These are phyloP conservation scores for Chionodraco myersi DNA, from an alignment of 2,113 vertebrate species.

Conservation along the genomic window DNA sequence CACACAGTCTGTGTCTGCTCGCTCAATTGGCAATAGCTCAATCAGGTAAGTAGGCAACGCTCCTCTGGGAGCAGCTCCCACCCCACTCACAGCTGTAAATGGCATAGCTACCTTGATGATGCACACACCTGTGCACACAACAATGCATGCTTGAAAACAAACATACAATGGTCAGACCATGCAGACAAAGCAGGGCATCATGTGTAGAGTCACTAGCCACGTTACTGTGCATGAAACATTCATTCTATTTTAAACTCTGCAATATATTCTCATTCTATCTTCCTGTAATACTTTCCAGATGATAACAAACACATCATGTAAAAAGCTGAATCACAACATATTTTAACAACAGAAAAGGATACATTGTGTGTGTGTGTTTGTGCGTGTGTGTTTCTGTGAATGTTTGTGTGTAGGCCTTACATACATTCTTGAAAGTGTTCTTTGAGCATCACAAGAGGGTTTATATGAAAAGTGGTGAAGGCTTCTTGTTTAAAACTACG, in stretches of 20 bases:
- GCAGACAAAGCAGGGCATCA: slow-evolving; percentile 5
- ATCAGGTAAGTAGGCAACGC: slow-evolving; percentile 29
- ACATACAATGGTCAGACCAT: slow-evolving; percentile 1
- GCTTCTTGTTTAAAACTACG: slow-evolving; percentile 42
- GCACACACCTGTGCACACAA: slow-evolving; percentile 48
- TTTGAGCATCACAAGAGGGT: slow-evolving; percentile 25
- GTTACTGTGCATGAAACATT: slow-evolving; percentile 18
- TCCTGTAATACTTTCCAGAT: not conserved
- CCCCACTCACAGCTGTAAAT: slow-evolving; percentile 46
- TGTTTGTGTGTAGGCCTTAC: not conserved
- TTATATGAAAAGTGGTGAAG: slow-evolving; percentile 22
- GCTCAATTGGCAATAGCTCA: slow-evolving; percentile 50
- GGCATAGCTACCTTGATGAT: slow-evolving; percentile 29
- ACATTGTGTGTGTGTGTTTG: not conserved
- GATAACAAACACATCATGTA: slow-evolving; percentile 19
- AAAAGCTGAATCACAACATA: not conserved
- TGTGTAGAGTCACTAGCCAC: not conserved
- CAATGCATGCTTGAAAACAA: slow-evolving; percentile 38
- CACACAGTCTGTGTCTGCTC: slow-evolving; percentile 38
- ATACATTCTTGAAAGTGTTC: slow-evolving; percentile 26
- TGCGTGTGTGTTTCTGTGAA: not conserved
- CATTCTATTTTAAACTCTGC: slow-evolving; percentile 16
- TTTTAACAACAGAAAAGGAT: slow-evolving; percentile 4
- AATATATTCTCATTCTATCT: slow-evolving; percentile 11
- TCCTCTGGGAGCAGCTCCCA: slow-evolving; percentile 51